These are phyloP conservation scores for Apostichopus californicus DNA, from an alignment of 35 echinoderm and acorn worm species.

Conservation along the genomic window DNA sequence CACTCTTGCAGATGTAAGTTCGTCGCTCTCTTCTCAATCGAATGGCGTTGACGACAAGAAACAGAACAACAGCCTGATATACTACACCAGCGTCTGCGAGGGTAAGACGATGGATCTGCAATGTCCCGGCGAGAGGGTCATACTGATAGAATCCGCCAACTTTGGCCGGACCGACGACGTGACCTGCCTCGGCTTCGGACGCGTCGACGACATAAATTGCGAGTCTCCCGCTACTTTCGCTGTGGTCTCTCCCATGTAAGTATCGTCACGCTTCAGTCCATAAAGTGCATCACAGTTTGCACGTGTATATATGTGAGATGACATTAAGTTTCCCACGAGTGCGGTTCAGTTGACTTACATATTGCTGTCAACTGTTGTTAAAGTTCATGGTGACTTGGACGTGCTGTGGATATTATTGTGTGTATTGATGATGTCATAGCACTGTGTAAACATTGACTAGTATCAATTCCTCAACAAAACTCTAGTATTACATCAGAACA, in stretches of 20 bases:
- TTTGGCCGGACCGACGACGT: slow-evolving; percentile 75
- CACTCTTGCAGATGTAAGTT: background rate
- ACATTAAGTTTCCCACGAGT: too few species aligned
- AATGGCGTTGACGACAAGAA: background rate
- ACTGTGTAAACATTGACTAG: too few species aligned
- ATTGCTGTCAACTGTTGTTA: too few species aligned
- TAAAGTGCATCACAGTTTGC: too few species aligned
- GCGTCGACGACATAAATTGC: slow-evolving; percentile 49
- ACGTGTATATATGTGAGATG: too few species aligned
- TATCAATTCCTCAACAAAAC: too few species aligned
- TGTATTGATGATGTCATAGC: too few species aligned
- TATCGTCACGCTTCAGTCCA: background rate
- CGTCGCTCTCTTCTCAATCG: background rate
- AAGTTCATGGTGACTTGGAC: too few species aligned
- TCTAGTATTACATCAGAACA: background rate
- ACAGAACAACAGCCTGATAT: background rate
- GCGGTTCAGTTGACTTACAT: too few species aligned
- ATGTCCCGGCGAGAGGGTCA: slow-evolving; percentile 36
- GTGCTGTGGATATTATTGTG: too few species aligned
- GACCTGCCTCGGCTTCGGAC: slow-evolving; percentile 56
- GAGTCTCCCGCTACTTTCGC: slow-evolving; percentile 23
- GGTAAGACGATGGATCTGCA: slow-evolving; percentile 76
- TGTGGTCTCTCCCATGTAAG: slow-evolving; percentile 78
- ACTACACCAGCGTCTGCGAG: slow-evolving; percentile 87
- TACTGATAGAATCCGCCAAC: slow-evolving; percentile 68